Evolutionary conservation across 2,113 vertebrate genomes (phyloP), one percentile per base, ranked within the genome.

Genomic region (Siphamia tubifer): DNA sequence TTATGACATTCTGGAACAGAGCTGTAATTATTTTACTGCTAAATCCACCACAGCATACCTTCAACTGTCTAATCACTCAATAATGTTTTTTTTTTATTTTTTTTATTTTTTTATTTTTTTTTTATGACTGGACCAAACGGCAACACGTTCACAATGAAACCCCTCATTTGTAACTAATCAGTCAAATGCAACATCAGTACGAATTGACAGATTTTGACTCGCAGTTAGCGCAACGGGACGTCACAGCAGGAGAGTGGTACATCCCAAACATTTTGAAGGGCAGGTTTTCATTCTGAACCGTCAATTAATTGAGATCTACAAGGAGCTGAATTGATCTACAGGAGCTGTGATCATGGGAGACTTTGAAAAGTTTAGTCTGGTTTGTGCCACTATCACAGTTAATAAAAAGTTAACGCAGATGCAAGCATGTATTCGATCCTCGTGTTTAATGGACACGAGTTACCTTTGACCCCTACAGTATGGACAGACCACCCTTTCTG

Each of bases 21-120:
- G 55, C 62, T 39, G 34, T 75, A 70, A 85, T 79, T 53, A 67
- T 64, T 80, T 68, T 48, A 61, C 47, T 68, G 77, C 52, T 61
- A 42, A 75, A 73, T 43, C 53, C 43, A 42, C 45, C 43, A 45
- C 45, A 19, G 5, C 47, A 34, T 4, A 25, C 53, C 35, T 62
- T 76, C 61, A 73, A 77, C 56, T 51, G 60, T 81, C 40, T 16
- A 13, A 73, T 77, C 67, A 40, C 31, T 32, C 13, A 13, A 35
- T 4, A 53, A 25, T n/a, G n/a, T n/a, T n/a, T n/a, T n/a, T n/a
- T n/a, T n/a, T n/a, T n/a, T n/a, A n/a, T n/a, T n/a, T n/a, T n/a
- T n/a, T n/a, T n/a, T n/a, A n/a, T n/a, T n/a, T n/a, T n/a, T n/a
- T 13, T 8, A 28, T 49, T 23, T 66, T 36, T 27, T 7, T 57